Percentiles rank a stretch among this genome's conserved stretches.
Evolutionary conservation across 2,888 invertebrate genomes (phyloP).

Genomic region (Helleia helle): DNA sequence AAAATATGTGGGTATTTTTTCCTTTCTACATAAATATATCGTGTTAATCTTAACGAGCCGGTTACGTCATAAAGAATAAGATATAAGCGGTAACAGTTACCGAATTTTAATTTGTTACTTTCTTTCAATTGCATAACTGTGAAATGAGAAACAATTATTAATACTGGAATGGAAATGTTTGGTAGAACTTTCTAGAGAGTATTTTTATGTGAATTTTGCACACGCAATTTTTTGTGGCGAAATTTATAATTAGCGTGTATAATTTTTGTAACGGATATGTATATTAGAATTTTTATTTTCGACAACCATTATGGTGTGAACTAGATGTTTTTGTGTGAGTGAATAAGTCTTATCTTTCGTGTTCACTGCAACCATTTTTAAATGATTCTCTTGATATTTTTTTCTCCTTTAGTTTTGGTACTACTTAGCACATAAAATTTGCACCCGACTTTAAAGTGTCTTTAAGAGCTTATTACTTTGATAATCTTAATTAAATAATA

Average conservation of each 20-base stretch:
- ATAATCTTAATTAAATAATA: too few relatives aligned
- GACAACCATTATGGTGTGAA: too few relatives aligned
- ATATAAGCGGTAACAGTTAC: constrained; percentile 27
- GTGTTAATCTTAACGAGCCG: constrained; percentile 11
- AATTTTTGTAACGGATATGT: too few relatives aligned
- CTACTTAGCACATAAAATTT: too few relatives aligned
- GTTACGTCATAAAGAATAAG: constrained; percentile 16
- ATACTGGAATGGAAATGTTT: constrained; percentile 51
- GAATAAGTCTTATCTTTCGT: too few relatives aligned
- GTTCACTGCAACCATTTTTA: too few relatives aligned
- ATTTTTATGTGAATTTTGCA: constrained; percentile 41
- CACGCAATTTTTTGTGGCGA: constrained; percentile 35
- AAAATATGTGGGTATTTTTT: constrained; percentile 4
- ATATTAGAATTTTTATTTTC: too few relatives aligned
- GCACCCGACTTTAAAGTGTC: too few relatives aligned
- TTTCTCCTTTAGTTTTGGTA: too few relatives aligned
- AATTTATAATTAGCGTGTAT: constrained; percentile 19
- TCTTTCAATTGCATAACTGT: constrained; percentile 52
- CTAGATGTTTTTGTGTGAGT: too few relatives aligned
- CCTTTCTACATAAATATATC: constrained; percentile 5
- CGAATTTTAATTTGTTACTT: constrained; percentile 65
- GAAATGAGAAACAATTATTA: constrained; percentile 65
- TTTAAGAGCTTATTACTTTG: too few relatives aligned
- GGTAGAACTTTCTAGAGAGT: constrained; percentile 50
- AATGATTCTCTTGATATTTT: too few relatives aligned